Base-by-base conservation (phyloP, 2,888 invertebrate species). In the Petrophora chlorosata region DNA sequence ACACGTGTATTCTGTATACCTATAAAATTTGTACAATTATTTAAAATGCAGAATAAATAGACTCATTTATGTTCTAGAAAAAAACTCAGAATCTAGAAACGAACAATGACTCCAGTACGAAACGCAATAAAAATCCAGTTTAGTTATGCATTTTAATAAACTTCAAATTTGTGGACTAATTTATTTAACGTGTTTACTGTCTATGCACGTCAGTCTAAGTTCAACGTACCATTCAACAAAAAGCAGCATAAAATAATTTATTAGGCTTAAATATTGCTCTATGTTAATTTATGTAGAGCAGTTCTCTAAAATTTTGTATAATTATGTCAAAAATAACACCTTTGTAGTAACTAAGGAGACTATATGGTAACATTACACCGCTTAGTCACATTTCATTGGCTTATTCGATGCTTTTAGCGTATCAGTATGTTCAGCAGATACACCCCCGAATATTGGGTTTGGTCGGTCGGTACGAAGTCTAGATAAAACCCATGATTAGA, bases 401-500 rank as follows among this genome's bases (percentile, higher is more conserved):
- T 36, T 44, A 15, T 23, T 36, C 9, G n/a, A 29, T 30, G 15
- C 9, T 35, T 43, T 10, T 12, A 29, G 13, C 39, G 34, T 23
- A 28, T 34, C 15, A 34, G 9, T 25, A 25, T 13, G 16, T 28
- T 41, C 3, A 23, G 14, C 29, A 23, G 46, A 34, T 35, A 47
- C 5, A 17, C 19, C 15, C 17, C 32, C 36, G 7, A 34, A 34
- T 29, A 35, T 47, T 44, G 38, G 49, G 39, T 29, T 44, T 16
- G 49, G 41, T 10, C 14, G 26, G 38, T 34, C 23, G 26, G 38
- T 34, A 14, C 19, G 42, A 41, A 36, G 32, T 22, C 33, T 33
- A 43, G 49, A 49, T 49, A 49, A 43, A 15, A 28, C 13, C 23
- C 17, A 25, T 47, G 47, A 76, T 76, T 73, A 67, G 66, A 73